Evolutionary conservation across 2,113 vertebrate species (phyloP).

Genomic region (Burhinus oedicnemus): DNA sequence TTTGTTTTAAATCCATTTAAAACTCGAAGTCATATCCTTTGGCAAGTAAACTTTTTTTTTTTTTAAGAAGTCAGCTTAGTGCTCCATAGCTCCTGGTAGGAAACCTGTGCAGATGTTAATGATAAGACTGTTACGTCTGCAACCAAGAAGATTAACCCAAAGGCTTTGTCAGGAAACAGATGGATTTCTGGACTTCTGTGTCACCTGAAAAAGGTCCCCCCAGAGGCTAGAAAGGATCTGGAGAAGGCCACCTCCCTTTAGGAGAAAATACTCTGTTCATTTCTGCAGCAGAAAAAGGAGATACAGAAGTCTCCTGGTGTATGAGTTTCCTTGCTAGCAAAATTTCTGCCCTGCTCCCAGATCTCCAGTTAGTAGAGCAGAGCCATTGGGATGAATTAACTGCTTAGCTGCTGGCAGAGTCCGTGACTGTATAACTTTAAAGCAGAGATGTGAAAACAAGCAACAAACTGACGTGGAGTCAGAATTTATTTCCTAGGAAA

Average conservation of each 20-base stretch:
- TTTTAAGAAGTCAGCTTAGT: background rate
- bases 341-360: background rate
- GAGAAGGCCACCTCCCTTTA: background rate
- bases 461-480: background rate
- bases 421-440: background rate
- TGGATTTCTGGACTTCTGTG: background rate
- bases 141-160: background rate
- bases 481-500: background rate
- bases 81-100: background rate
- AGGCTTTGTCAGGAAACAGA: background rate
- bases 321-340: background rate
- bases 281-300: background rate
- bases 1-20: background rate
- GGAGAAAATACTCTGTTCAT: background rate
- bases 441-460: background rate
- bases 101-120: background rate
- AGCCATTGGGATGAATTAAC: background rate
- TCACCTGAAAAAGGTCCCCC: background rate
- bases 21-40: background rate
- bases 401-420: background rate
- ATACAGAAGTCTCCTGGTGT: background rate
- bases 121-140: background rate
- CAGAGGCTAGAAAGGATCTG: background rate
- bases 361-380: background rate
- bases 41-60: background rate